Conservation (phyloP, 1,140 invertebrate genomes). For the Nixonia krombeini region DNA sequence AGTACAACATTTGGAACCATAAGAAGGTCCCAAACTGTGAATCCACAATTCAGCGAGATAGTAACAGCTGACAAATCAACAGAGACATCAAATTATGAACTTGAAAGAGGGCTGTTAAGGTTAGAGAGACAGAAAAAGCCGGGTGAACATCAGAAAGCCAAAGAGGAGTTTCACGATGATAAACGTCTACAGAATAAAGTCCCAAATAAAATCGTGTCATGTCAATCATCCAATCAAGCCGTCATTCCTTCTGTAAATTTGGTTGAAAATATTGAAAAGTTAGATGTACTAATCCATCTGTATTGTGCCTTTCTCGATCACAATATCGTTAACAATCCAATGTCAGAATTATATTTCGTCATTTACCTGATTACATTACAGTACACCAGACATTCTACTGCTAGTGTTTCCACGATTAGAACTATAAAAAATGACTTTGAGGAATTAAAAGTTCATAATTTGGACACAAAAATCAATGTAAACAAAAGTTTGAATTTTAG, state of each 20-base stretch:
- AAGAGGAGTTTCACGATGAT: constrained; percentile 2
- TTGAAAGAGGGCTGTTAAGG: constrained; percentile 57
- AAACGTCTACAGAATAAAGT: constrained; percentile 17
- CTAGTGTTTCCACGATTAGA: no score
- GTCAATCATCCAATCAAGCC: constrained; percentile 24
- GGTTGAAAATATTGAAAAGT: constrained; percentile 61
- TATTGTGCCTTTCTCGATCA: constrained; percentile 68
- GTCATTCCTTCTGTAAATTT: constrained; percentile 53
- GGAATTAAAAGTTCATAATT: no score
- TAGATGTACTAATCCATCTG: constrained; percentile 67
- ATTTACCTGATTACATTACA: no score
- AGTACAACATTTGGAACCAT: constrained; percentile 53
- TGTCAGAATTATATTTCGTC: constrained; percentile 68
- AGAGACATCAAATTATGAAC: constrained; percentile 50
- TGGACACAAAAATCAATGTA: neutral
- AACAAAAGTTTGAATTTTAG: neutral
- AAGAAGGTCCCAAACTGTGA: constrained; percentile 47
- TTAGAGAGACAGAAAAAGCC: constrained; percentile 57
- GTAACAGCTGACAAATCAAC: constrained; percentile 45
- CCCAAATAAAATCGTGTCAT: constrained; percentile 33
- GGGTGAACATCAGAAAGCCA: constrained; percentile 19
- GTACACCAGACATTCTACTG: no score
- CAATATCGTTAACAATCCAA: constrained; percentile 73
- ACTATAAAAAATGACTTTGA: no score
- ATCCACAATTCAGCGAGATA: constrained; percentile 57